Evolutionary conservation across 2,113 vertebrate genomes (phyloP).

Genomic region (chimpanzee (Pan troglodytes)): NHGRI_mPanTro3-v2.1_pri NC_072419.2:46299001-46299500

Average conservation of each 20-base stretch:
- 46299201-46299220: neutral
- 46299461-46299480: neutral
- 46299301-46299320: neutral
- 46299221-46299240: neutral
- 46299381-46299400: neutral
- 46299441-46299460: neutral
- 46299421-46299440: neutral
- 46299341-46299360: neutral
- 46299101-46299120: neutral
- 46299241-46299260: neutral
- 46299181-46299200: neutral
- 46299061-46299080: neutral
- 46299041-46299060: neutral
- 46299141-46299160: neutral
- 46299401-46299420: neutral
- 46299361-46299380: neutral
- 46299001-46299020: neutral
- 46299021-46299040: neutral
- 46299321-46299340: neutral
- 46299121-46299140: neutral
- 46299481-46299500: neutral
- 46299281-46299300: neutral
- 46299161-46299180: no score
- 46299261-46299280: neutral
- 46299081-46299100: neutral